A percentile compares a stretch with the other conserved stretches of the same genome.
Evolutionary conservation across 2,888 invertebrate species (phyloP).

Genomic region (Odontomyia ornata): DNA sequence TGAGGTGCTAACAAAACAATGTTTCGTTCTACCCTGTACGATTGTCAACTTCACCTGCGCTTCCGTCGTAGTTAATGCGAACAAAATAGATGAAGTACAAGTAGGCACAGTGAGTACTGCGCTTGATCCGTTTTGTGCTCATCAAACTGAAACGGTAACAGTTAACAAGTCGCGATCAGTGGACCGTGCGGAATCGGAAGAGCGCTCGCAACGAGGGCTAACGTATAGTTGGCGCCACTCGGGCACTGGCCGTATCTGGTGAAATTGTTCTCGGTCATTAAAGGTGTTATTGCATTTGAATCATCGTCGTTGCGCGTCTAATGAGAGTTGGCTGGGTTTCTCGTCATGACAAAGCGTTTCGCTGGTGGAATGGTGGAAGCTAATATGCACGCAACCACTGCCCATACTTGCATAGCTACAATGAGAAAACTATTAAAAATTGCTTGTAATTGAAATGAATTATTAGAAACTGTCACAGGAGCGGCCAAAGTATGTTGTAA

Average conservation of each 20-base stretch:
- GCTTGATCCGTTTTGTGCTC: not conserved
- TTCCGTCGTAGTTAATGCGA: not conserved
- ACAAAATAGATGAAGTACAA: not conserved
- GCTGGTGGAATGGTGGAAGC: no score
- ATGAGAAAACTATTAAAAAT: no score
- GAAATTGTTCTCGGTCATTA: slow-evolving; percentile 18
- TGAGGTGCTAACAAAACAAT: slow-evolving; percentile 12
- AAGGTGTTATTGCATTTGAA: not conserved
- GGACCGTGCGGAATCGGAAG: not conserved
- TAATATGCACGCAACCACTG: no score
- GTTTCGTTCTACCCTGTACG: not conserved
- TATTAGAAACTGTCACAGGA: no score
- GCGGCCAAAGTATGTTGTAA: no score
- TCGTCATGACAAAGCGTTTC: no score
- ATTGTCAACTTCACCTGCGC: slow-evolving; percentile 18
- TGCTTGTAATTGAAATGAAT: no score
- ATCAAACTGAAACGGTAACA: slow-evolving; percentile 24
- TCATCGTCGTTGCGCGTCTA: not conserved
- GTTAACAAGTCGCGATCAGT: not conserved
- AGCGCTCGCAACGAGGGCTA: not conserved
- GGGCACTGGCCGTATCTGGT: slow-evolving; percentile 20
- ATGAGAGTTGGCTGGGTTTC: not conserved
- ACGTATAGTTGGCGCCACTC: not conserved
- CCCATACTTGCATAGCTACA: no score
- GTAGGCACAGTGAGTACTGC: not conserved